Evolutionary conservation across 2,113 vertebrate genomes (phyloP).

Genomic region (Petaurus breviceps): DNA sequence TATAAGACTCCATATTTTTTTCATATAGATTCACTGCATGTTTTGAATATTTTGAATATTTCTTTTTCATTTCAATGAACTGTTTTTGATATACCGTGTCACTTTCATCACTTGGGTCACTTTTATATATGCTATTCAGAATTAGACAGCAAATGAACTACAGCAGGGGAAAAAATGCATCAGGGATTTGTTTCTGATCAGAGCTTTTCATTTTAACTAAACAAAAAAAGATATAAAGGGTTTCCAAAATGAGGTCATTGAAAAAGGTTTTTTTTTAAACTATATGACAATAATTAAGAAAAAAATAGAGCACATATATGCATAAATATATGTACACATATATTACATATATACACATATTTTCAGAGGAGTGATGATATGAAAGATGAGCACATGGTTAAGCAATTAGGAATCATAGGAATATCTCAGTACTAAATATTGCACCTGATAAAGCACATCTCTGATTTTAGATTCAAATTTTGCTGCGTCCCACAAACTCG

Average conservation of each 20-base stretch:
- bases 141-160: conserved; percentile 25
- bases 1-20: conserved; percentile 17
- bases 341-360: neutral
- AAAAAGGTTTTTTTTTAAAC: neutral
- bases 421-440: neutral
- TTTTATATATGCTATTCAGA: conserved; percentile 26
- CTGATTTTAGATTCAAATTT: conserved; percentile 53
- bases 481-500: conserved; percentile 53
- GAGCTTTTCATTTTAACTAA: conserved; percentile 19
- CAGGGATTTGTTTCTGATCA: conserved; percentile 34
- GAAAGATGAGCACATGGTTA: conserved; percentile 12
- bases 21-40: neutral
- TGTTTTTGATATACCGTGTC: conserved; percentile 18
- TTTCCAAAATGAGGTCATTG: neutral
- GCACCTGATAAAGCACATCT: conserved; percentile 32
- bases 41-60: conserved; percentile 16
- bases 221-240: conserved; percentile 7
- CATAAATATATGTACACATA: neutral
- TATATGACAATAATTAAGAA: conserved; percentile 31
- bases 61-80: conserved; percentile 43
- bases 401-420: conserved; percentile 34
- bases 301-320: neutral
- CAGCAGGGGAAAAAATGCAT: neutral
- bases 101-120: neutral
- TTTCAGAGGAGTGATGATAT: conserved; percentile 2